Evolutionary conservation across 2,888 invertebrate species (phyloP).

Genomic region (Chrysopilus asiliformis): DNA sequence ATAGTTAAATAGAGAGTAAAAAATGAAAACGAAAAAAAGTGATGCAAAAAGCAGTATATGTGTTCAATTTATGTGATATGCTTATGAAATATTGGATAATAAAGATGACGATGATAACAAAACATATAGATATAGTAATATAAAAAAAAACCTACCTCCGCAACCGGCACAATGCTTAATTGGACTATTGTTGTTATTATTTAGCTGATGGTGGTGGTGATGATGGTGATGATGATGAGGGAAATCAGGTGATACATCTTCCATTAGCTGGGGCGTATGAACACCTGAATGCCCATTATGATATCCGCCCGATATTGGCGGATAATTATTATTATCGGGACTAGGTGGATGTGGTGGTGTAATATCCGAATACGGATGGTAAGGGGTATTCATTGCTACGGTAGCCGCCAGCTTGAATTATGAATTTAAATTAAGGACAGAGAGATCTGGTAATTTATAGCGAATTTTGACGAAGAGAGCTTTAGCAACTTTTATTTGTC

Average conservation of each 20-base stretch:
- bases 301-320: constrained; percentile 38
- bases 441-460: too few relatives aligned
- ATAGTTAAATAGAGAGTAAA: not conserved
- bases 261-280: constrained; percentile 30
- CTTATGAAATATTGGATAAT: constrained; percentile 3
- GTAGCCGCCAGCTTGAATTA: constrained; percentile 84
- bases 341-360: constrained; percentile 65
- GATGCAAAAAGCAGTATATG: too few relatives aligned
- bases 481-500: too few relatives aligned
- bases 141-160: constrained; percentile 43
- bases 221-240: constrained; percentile 22
- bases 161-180: constrained; percentile 82
- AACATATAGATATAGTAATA: too few relatives aligned
- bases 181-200: constrained; percentile 30
- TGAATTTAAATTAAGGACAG: too few relatives aligned
- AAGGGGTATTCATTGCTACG: constrained; percentile 81
- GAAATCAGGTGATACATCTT: constrained; percentile 28
- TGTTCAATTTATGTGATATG: too few relatives aligned
- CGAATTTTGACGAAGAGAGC: too few relatives aligned
- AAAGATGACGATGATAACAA: constrained; percentile 6
- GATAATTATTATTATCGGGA: constrained; percentile 57
- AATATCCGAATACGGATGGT: constrained; percentile 72
- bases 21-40: constrained; percentile 5
- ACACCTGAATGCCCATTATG: constrained; percentile 34
- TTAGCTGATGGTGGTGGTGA: constrained; percentile 23